Conservation (phyloP, 2,113 vertebrate species). For the Cyanocitta stelleri region DNA sequence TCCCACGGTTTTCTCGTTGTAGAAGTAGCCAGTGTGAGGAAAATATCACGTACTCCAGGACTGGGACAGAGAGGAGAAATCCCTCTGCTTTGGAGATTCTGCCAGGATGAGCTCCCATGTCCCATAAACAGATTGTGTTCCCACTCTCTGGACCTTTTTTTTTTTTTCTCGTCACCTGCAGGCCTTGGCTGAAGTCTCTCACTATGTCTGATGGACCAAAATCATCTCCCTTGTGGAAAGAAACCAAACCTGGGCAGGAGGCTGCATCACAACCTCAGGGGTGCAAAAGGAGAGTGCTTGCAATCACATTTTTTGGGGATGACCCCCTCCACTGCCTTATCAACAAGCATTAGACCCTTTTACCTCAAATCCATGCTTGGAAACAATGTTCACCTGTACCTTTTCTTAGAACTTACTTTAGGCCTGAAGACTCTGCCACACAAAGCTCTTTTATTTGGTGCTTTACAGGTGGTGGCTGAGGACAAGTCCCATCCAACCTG, state of each 20-base stretch:
- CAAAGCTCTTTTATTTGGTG: not conserved
- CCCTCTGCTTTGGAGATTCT: not conserved
- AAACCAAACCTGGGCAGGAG: not conserved
- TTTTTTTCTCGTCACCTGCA: not conserved
- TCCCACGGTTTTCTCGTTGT: not conserved
- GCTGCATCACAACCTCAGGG: not conserved
- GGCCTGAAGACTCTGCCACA: not conserved
- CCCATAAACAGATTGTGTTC: not conserved
- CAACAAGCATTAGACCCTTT: not conserved
- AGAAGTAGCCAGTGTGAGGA: not conserved
- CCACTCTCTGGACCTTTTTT: not conserved
- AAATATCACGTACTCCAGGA: conserved; percentile 18
- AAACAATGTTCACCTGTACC: fast-evolving
- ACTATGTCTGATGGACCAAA: not conserved
- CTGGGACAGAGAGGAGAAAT: conserved; percentile 14
- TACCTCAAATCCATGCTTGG: not conserved
- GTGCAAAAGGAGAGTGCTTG: not conserved
- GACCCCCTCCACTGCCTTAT: not conserved
- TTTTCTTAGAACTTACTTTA: not conserved
- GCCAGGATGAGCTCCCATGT: not conserved
- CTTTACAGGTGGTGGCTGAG: not conserved
- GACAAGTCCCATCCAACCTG: not conserved
- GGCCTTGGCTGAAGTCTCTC: not conserved
- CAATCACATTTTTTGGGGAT: not conserved
- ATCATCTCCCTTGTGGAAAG: not conserved